Conservation (phyloP, 2,888 invertebrate genomes). For the Agrotis clavis region DNA sequence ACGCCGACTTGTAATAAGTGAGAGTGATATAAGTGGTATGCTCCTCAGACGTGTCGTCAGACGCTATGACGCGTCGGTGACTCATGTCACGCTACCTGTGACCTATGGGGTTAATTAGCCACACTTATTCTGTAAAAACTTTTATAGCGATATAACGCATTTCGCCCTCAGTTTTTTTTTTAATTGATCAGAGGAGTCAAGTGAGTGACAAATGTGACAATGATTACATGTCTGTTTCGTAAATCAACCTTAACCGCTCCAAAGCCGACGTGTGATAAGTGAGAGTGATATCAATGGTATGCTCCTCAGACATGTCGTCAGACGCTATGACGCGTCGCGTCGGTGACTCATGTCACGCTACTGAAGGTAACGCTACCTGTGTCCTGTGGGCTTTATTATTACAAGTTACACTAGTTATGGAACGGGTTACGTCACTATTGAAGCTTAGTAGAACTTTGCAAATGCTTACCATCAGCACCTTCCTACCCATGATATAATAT, state of each 20-base stretch:
- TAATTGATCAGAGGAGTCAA: no score
- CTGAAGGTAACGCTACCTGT: conserved; percentile 37
- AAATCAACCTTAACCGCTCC: background rate
- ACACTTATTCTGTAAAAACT: conserved; percentile 32
- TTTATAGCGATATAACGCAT: no score
- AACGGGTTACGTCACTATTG: no score
- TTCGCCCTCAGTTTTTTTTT: no score
- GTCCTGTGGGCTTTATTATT: conserved; percentile 12
- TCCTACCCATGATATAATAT: no score
- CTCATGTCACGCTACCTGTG: conserved; percentile 40
- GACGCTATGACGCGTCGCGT: conserved; percentile 40
- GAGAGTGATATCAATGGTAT: conserved; percentile 4
- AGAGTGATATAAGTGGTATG: conserved; percentile 9
- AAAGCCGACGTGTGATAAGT: background rate
- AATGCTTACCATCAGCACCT: no score
- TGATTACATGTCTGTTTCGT: background rate
- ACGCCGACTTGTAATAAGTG: background rate
- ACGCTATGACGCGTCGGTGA: conserved; percentile 38
- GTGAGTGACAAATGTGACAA: no score
- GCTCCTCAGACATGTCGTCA: conserved; percentile 18
- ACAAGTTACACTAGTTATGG: conserved; percentile 41
- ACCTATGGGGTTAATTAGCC: conserved; percentile 39
- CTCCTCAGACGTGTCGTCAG: conserved; percentile 26
- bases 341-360: conserved; percentile 32
- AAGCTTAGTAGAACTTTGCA: no score